Percentiles rank a stretch among this genome's conserved stretches.
These are phyloP conservation scores for Cryptus viduatorius DNA, from an alignment of 2,888 invertebrate species.

Conservation along the genomic window DNA sequence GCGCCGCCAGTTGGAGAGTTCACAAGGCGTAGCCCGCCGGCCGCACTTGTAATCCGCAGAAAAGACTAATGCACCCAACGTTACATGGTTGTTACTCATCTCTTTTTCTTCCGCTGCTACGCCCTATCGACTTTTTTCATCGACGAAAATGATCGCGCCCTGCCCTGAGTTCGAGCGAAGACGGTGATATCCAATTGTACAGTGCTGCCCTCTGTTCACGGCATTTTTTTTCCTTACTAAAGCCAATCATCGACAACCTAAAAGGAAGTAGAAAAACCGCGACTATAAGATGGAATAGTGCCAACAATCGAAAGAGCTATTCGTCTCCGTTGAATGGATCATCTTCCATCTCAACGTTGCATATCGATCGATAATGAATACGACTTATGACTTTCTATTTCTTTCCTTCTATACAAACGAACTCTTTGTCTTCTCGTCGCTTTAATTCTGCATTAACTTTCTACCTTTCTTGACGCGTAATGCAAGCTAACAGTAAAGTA, in stretches of 20 bases:
- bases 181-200: conserved; percentile 59
- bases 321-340: conserved; percentile 49
- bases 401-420: neutral
- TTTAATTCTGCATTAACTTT: neutral
- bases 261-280: conserved; percentile 12
- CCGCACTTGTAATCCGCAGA: neutral
- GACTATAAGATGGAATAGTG: conserved; percentile 46
- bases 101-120: neutral
- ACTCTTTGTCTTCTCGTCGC: neutral
- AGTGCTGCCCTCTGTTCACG: neutral
- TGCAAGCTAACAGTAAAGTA: neutral
- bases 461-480: conserved; percentile 28
- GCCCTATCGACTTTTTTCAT: conserved; percentile 18
- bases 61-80: conserved; percentile 45
- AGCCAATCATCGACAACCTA: conserved; percentile 42
- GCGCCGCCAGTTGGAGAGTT: conserved; percentile 49
- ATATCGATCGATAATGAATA: conserved; percentile 29
- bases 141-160: conserved; percentile 49
- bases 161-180: conserved; percentile 8
- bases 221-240: conserved; percentile 30
- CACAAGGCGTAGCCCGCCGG: conserved; percentile 19
- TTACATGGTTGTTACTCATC: conserved; percentile 10
- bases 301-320: conserved; percentile 46
- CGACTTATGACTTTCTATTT: conserved; percentile 32
- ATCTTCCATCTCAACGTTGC: conserved; percentile 39